Conservation (phyloP, 1,140 invertebrate species). For the Drosophila athabasca region DNA sequence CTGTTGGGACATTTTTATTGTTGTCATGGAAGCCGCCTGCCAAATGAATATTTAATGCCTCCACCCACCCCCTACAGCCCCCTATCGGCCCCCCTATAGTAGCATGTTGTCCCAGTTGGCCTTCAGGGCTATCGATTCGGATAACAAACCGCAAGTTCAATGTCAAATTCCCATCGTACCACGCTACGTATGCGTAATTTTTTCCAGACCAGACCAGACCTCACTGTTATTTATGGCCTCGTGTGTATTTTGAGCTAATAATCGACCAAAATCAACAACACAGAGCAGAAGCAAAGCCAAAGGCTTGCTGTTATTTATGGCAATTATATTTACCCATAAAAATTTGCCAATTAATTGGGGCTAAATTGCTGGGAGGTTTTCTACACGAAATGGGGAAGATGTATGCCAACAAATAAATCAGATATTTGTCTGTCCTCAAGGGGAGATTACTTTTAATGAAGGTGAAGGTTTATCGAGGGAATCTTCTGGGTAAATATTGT, state of each 20-base stretch:
- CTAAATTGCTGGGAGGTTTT: no score
- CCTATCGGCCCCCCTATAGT: neutral
- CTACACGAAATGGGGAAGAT: no score
- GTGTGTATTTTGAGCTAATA: slow-evolving; percentile 50
- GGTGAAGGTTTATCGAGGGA: no score
- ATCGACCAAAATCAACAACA: slow-evolving; percentile 52
- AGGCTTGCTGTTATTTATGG: slow-evolving; percentile 66
- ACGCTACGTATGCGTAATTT: slow-evolving; percentile 67
- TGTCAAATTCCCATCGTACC: slow-evolving; percentile 50
- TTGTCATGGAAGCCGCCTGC: slow-evolving; percentile 53
- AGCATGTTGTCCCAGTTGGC: slow-evolving; percentile 34
- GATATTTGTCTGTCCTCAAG: no score
- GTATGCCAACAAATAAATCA: no score
- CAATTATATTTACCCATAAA: slow-evolving; percentile 34
- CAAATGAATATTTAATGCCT: slow-evolving; percentile 75
- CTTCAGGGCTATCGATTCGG: slow-evolving; percentile 55
- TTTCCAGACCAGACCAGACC: slow-evolving; percentile 6
- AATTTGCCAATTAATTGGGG: slow-evolving; percentile 36
- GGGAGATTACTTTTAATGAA: no score
- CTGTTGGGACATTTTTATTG: slow-evolving; percentile 67
- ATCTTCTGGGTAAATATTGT: no score
- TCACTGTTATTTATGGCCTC: slow-evolving; percentile 57
- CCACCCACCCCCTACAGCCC: neutral
- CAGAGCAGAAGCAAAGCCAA: slow-evolving; percentile 1
- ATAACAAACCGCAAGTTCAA: slow-evolving; percentile 58